Evolutionary conservation across 2,113 vertebrate genomes (phyloP).

Genomic region (Callorhinus ursinus): DNA sequence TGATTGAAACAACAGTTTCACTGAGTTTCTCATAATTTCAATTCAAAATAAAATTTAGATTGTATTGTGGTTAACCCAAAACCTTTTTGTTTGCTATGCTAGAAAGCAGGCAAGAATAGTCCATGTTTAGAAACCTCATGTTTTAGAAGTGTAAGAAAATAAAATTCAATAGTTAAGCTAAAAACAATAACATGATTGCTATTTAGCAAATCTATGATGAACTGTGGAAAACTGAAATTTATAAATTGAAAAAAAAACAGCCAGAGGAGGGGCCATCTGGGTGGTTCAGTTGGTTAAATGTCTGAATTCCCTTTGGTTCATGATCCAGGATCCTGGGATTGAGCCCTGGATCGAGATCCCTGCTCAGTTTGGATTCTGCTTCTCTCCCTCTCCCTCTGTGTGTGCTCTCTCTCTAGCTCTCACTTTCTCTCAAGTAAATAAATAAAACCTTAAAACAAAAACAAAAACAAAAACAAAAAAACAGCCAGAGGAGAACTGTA

Average conservation of each 20-base stretch:
- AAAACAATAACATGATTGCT: conserved; percentile 34
- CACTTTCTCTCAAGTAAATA: background rate
- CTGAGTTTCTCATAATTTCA: conserved; percentile 16
- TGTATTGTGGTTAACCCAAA: conserved; percentile 35
- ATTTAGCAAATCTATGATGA: background rate
- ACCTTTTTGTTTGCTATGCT: conserved; percentile 23
- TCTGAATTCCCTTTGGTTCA: background rate
- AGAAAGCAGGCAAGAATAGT: conserved; percentile 43
- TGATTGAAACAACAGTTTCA: background rate
- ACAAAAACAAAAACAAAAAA: background rate
- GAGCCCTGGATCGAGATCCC: background rate
- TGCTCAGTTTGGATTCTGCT: background rate
- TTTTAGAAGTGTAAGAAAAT: conserved; percentile 41
- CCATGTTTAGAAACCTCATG: conserved; percentile 46
- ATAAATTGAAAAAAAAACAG: conserved; percentile 6
- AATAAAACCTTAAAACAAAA: background rate
- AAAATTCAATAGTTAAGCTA: conserved; percentile 55
- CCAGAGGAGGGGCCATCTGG: background rate
- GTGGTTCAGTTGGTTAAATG: background rate
- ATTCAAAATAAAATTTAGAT: conserved; percentile 59
- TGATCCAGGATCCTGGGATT: background rate
- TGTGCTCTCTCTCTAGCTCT: rapidly evolving
- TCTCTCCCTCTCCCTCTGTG: background rate
- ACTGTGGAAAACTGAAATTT: background rate
- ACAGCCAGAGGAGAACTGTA: background rate